Base-by-base conservation (phyloP, 2,113 vertebrate species). In the Microtus montanus region DNA sequence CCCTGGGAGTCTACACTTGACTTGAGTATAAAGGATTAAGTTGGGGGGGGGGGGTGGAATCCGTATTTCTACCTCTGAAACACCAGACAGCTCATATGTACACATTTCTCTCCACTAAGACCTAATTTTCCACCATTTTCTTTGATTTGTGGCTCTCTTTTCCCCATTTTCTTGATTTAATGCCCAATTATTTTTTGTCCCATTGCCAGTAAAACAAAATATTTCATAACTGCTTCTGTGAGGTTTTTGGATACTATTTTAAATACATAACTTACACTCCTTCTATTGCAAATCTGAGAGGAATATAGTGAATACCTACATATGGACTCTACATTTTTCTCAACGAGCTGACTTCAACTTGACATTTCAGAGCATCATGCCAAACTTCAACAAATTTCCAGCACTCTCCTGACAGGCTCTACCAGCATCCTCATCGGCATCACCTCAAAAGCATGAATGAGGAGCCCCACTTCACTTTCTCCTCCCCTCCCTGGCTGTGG, bases 141-240 rank as follows among this genome's bases (percentile, higher is more conserved):
- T 96, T 98, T 98, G 98, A 98, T 98, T 98, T 98, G 98, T 98
- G 96, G 97, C 98, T 98, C 97, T 96, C 96, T 98, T 98, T 98
- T 98, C 97, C 97, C 98, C 98, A 98, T 98, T 98, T 98, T 97
- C 96, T 98, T 98, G 98, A 98, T 98, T 98, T 98, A 98, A 98
- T 98, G 98, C 97, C 98, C 98, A 98, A 98, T 98, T 98, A 98
- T 98, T 98, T 98, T 98, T 98, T 98, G 98, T 98, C 98, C 97
- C 97, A 92, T 98, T 98, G 98, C 98, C 98, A 98, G 95, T 88
- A 98, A 98, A 98, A 98, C 98, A 98, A 98, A 98, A 98, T 98
- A 98, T 98, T 98, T 98, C 98, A 98, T 98, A 98, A 98, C 97
- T 95, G 90, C 96, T 98, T 98, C 98, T 97, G 91, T 71, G 91